A percentile compares a stretch with the other conserved stretches of the same genome.
These are phyloP conservation scores for Drosophila nigritarsus DNA, from an alignment of 2,888 invertebrate genomes.

Conservation along the genomic window DNA sequence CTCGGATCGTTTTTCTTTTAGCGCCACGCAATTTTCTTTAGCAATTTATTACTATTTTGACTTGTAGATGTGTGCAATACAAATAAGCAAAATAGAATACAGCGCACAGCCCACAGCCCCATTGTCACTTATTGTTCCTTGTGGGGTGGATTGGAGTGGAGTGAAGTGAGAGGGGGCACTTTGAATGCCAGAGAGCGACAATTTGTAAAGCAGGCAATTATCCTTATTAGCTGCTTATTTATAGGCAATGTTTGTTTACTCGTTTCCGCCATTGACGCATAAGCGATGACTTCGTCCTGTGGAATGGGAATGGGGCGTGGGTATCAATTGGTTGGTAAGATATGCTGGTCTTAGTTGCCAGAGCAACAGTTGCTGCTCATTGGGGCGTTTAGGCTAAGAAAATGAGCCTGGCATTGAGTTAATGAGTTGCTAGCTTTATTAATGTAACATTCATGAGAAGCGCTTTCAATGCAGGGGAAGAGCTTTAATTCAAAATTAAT, in stretches of 20 bases:
- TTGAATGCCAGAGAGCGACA: slow-evolving; percentile 49
- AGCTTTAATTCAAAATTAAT: slow-evolving; percentile 64
- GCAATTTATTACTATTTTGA: slow-evolving; percentile 79
- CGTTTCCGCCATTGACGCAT: slow-evolving; percentile 59
- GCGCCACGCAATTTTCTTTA: slow-evolving; percentile 65
- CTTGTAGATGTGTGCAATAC: slow-evolving; percentile 58
- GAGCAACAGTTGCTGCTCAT: slow-evolving; percentile 33
- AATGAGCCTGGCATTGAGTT: slow-evolving; percentile 37
- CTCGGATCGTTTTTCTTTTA: slow-evolving; percentile 49
- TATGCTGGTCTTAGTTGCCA: slow-evolving; percentile 12
- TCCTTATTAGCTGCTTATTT: slow-evolving; percentile 81
- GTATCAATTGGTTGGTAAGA: background rate
- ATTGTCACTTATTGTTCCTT: background rate
- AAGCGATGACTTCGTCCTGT: slow-evolving; percentile 44
- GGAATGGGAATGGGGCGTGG: background rate
- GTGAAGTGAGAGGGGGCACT: background rate
- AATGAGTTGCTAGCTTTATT: slow-evolving; percentile 53
- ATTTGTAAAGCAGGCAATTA: slow-evolving; percentile 80
- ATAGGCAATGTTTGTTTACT: slow-evolving; percentile 73
- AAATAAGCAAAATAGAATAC: slow-evolving; percentile 17
- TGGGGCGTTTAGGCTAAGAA: slow-evolving; percentile 13
- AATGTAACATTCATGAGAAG: slow-evolving; percentile 49
- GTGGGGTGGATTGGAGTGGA: background rate
- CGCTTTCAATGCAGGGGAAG: background rate
- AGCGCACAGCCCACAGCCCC: background rate